Percentiles rank a stretch among this genome's conserved stretches.
These are phyloP conservation scores for Tychaedon coryphoeus DNA, from an alignment of 2,113 vertebrate species.

Conservation along the genomic window DNA sequence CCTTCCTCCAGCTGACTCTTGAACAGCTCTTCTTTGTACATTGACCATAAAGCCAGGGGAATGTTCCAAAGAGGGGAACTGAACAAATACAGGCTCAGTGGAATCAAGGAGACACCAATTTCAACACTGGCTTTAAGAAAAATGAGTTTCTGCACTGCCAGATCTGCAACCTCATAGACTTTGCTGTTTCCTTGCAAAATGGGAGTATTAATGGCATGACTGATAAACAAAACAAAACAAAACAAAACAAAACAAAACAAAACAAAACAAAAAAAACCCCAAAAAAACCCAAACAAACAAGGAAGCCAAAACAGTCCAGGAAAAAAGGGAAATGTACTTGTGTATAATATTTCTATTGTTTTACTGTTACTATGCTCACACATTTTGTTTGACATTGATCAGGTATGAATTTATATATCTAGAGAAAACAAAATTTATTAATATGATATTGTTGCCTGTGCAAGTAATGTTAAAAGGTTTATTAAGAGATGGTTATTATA, in stretches of 20 bases:
- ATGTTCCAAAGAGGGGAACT: neutral
- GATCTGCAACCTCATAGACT: neutral
- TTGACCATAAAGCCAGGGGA: neutral
- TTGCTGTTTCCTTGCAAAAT: neutral
- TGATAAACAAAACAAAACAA: neutral
- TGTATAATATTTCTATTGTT: neutral
- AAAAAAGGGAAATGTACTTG: neutral
- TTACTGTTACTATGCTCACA: neutral
- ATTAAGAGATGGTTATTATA: neutral
- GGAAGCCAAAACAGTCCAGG: neutral
- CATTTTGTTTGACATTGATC: neutral
- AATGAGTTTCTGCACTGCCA: neutral
- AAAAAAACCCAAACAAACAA: neutral
- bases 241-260: neutral
- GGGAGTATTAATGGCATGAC: neutral
- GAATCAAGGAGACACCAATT: constrained; percentile 15
- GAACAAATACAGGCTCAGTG: neutral
- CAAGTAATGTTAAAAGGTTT: neutral
- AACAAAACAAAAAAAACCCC: neutral
- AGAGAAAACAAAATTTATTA: neutral
- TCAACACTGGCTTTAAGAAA: neutral
- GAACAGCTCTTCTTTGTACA: constrained; percentile 30
- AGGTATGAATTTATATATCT: neutral
- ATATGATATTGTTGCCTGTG: neutral
- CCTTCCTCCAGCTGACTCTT: neutral